Evolutionary conservation across 2,888 invertebrate species (phyloP), one percentile per base, ranked within the genome.

Genomic region (Heteropelma amictum): DNA sequence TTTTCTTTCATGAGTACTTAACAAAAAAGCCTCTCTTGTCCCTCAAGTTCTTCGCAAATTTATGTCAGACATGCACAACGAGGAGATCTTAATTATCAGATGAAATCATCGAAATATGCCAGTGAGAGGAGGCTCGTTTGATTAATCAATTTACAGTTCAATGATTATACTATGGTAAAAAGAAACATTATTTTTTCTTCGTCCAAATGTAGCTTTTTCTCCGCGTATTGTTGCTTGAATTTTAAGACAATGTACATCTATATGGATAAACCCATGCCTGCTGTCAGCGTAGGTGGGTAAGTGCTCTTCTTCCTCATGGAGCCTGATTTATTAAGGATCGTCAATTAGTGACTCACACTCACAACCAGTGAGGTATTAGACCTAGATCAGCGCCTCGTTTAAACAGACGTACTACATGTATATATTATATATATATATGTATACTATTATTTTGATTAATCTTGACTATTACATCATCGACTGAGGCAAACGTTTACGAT

Each of bases 251-350:
- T 65, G 35, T 79, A 77, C 75, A 75, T 68, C 77, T 71, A 71
- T 69, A 72, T 68, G 75, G 78, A 79, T 77, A 87, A 83, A 86
- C 81, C 85, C 85, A 85, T 87, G 86, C 86, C 87, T 87, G 86
- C 87, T 84, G 86, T 83, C 82, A 81, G 85, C 83, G 84, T 84
- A 84, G 84, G 84, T 85, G 86, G 87, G 88, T 88, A 87, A 87
- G 87, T 87, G 85, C 82, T 83, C 83, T 83, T 84, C 79, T 78
- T 67, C 70, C 63, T 71, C 47, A 47, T 69, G 45, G 74, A 77
- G 77, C 77, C 79, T 79, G 76, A 73, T n/a, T n/a, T 77, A 58
- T 77, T 71, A 61, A 69, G 40, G 56, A 76, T 75, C 47, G 60
- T 65, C 30, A 23, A 23, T 71, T 65, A 76, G 70, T 67, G 21